These are phyloP conservation scores for Lamproptera curius DNA, from an alignment of 2,888 invertebrate species.

Conservation along the genomic window DNA sequence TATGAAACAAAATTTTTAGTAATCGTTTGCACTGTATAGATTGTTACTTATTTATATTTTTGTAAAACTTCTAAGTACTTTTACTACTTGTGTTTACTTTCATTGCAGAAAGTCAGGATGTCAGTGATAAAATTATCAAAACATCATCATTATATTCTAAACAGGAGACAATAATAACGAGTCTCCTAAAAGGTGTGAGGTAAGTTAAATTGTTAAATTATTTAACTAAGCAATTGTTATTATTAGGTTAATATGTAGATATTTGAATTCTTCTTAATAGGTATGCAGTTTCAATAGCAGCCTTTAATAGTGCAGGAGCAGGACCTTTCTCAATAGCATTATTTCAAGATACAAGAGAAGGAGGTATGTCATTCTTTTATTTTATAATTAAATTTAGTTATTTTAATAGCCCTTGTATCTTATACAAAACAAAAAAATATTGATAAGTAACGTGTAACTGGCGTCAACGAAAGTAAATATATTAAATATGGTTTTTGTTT, in stretches of 20 bases:
- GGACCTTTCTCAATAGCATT: constrained; percentile 88
- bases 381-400: too few species aligned
- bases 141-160: constrained; percentile 64
- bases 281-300: constrained; percentile 90
- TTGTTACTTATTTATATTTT: too few species aligned
- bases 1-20: too few species aligned
- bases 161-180: constrained; percentile 59
- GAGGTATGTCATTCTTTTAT: constrained; percentile 79
- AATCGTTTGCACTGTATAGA: too few species aligned
- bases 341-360: constrained; percentile 91
- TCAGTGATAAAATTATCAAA: constrained; percentile 63
- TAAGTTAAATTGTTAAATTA: constrained; percentile 33
- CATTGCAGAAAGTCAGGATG: constrained; percentile 58
- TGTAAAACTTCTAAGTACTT: too few species aligned
- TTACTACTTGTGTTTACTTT: too few species aligned
- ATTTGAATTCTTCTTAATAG: constrained; percentile 54
- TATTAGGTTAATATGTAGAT: background rate
- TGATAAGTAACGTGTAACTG: too few species aligned
- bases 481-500: too few species aligned
- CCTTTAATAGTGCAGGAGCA: constrained; percentile 89
- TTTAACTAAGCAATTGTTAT: too few species aligned
- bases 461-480: too few species aligned
- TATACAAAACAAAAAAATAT: too few species aligned
- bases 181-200: constrained; percentile 79
- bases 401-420: too few species aligned